A percentile compares a stretch with the other conserved stretches of the same genome.
phyloP scores from a whole-genome alignment of 2,113 vertebrate genomes.

The Paratilapia polleni region DNA sequence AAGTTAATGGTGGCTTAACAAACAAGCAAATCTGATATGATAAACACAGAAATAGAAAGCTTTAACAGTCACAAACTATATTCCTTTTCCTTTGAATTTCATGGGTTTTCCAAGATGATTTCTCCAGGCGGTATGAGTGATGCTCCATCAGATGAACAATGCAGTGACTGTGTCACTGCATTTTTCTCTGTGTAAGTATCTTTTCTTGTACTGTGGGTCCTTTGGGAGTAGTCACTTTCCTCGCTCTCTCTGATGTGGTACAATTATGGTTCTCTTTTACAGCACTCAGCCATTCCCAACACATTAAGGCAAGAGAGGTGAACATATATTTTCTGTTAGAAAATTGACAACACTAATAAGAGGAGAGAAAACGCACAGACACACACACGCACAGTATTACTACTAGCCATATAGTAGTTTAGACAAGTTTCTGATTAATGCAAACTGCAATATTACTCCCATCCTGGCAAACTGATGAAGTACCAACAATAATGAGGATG shows the following conservation, averaged over 20 bases:
- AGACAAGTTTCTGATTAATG: conserved; percentile 55
- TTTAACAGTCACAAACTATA: not conserved
- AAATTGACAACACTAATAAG: conserved; percentile 64
- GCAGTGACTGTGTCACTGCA: conserved; percentile 41
- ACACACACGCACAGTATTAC: not conserved
- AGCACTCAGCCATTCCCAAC: conserved; percentile 58
- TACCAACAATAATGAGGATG: conserved; percentile 10
- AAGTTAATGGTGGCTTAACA: conserved; percentile 1
- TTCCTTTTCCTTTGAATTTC: conserved; percentile 13
- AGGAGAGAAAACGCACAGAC: conserved; percentile 4
- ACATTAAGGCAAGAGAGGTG: conserved; percentile 57
- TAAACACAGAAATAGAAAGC: not conserved
- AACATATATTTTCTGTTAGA: conserved; percentile 69
- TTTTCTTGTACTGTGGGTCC: conserved; percentile 42
- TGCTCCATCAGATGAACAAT: conserved; percentile 30
- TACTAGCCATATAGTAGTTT: conserved; percentile 41
- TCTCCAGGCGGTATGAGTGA: conserved; percentile 33
- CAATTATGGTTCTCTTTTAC: conserved; percentile 71
- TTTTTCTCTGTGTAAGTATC: conserved; percentile 53
- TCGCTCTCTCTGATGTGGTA: conserved; percentile 43
- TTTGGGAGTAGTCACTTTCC: conserved; percentile 55
- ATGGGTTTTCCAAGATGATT: conserved; percentile 16
- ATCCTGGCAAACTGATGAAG: conserved; percentile 50
- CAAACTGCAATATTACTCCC: conserved; percentile 41
- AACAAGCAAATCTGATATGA: not conserved